Evolutionary conservation across 1,140 invertebrate genomes (phyloP), one percentile per base, ranked within the genome.

Genomic region (Globodera ellingtonae): DNA sequence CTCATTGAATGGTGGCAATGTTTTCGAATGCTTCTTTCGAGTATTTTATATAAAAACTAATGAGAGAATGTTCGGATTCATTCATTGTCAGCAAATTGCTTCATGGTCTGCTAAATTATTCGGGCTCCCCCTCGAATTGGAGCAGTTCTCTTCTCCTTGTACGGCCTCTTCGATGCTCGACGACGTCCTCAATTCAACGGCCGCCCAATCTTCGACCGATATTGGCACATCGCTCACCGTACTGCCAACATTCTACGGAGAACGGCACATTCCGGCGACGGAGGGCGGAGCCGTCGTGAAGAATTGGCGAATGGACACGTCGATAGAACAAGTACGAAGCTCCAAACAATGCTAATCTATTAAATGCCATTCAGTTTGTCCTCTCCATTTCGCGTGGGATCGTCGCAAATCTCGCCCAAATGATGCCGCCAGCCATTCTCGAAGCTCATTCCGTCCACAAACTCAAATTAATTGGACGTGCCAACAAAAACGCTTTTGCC

Each of bases 371-470:
- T 75, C 70, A 84, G 79, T 65, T 81, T n/a, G 6, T 82, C 18
- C 21, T 44, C n/a, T 52, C 24, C 21, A 83, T 84, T 18, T 82
- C 79, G 81, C 80, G 79, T 7, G 79, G 79, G 0, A 66, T 82
- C 18, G 62, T 81, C 47, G 48, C 48, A 24, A 81, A 81, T 56
- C 35, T 81, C 10, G 62, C 79, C 24, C 52, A 65, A 82, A 81
- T 81, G 79, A 65, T 81, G 80, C 79, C 79, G 0, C 46, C 65
- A n/a, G 35, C 35, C 13, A 21, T 81, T 7, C 65, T 81, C 44
- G 10, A 6, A 8, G 18, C 81, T 48, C 47, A 50, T 46, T 35
- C 50, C 35, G 69, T 81, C 21, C 24, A n/a, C 24, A 82, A 15
- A n/a, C 24, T 81, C 6, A 56, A 56, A 18, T 62, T 81, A 4